These are phyloP conservation scores for Epinephelus fuscoguttatus DNA, from an alignment of 2,113 vertebrate species.

Conservation along the genomic window DNA sequence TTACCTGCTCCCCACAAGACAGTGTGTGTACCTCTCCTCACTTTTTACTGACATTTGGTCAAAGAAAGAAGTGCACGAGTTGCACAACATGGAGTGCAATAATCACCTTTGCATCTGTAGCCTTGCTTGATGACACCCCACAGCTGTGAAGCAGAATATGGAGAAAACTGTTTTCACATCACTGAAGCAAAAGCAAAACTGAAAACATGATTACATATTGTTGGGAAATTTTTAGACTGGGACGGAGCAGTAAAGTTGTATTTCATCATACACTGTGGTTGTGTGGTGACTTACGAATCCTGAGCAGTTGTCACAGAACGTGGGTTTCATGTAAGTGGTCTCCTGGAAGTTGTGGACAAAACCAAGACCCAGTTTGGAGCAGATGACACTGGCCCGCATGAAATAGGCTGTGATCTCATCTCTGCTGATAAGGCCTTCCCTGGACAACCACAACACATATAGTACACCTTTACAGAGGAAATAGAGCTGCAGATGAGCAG, in stretches of 20 bases:
- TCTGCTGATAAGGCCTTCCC: conserved; percentile 94
- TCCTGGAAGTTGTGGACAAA: conserved; percentile 98
- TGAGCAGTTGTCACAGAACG: conserved; percentile 98
- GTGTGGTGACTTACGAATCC: conserved; percentile 91
- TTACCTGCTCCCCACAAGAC: conserved; percentile 55
- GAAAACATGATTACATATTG: not conserved
- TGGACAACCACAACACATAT: conserved; percentile 63
- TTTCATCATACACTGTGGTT: not conserved
- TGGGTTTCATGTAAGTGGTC: conserved; percentile 96
- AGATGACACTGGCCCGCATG: conserved; percentile 96
- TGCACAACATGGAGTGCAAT: not conserved
- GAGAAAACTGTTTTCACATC: not conserved
- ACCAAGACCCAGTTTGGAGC: conserved; percentile 94
- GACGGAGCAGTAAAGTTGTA: not conserved
- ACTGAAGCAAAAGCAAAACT: not conserved
- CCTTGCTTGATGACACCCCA: conserved; percentile 99
- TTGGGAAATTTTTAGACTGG: not conserved
- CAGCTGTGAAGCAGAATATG: conserved; percentile 83
- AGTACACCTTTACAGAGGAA: not conserved
- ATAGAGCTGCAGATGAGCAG: not conserved
- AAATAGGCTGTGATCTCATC: conserved; percentile 98
- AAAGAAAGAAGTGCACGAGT: not conserved
- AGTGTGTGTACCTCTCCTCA: not conserved
- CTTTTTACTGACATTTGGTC: conserved; percentile 5
- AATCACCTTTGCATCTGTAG: conserved; percentile 94